Base-by-base conservation (phyloP, 2,888 invertebrate genomes). In the Lagria hirta region DNA sequence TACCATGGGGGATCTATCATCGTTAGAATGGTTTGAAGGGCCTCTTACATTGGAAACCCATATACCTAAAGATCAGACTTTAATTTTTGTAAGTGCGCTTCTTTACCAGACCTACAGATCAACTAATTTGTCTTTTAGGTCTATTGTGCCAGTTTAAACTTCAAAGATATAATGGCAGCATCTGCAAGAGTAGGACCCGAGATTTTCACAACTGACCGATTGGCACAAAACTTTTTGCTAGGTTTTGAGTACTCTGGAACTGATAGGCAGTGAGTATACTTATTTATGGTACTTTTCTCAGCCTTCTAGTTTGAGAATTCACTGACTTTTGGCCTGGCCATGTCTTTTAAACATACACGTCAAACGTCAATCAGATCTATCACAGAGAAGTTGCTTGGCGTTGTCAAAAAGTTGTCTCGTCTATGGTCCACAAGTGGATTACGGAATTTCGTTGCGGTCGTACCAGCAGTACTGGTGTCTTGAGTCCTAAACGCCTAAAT, bases 111-210 rank as follows among this genome's bases (percentile, higher is more conserved):
- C 12, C 11, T n/a, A 3, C 7, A 12, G n/a, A n/a, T n/a, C n/a
- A n/a, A n/a, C n/a, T n/a, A n/a, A n/a, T n/a, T n/a, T 23, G 2
- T 22, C 11, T 42, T 49, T 10, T 16, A 58, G 54, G 43, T 52
- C 5, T 78, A 83, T 58, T 91, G 86, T 62, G 73, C 90, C 0
- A 80, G 93, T 0, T 68, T 97, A 7, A 97, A 97, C 73, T 96
- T 95, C 81, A 83, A 91, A 60, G 96, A 97, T 68, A 76, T 96
- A 0, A 95, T 96, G 96, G 75, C 90, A 1, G 90, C 94, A 0
- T 90, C 89, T 1, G 95, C 94, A 1, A 91, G 91, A 62, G 78
- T 97, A 3, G 83, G 88, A 4, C 81, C 83, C 0, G 95, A 96
- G 65, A 81, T 88, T 1, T 81, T 90, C 1, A 86, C 87, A 0